Base-by-base conservation (phyloP, 2,113 vertebrate species). In the Marmota monax region DNA sequence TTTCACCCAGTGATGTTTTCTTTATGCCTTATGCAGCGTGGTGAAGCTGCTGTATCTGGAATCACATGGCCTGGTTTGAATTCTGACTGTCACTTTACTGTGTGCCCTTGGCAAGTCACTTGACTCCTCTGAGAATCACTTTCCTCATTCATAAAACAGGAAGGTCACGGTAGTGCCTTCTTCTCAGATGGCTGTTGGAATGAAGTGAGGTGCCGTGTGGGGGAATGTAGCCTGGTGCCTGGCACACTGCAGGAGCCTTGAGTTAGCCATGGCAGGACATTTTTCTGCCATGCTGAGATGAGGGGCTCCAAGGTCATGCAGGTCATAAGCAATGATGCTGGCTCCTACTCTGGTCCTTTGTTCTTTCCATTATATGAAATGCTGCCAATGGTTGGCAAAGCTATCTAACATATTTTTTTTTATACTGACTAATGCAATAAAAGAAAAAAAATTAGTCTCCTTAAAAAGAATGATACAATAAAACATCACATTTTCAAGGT, bases 11-110 rank as follows among this genome's bases (percentile, higher is more conserved):
- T 61, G 61, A 87, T 5, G 0, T 63, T 80, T 92, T 56, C 65
- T 3, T 45, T 11, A 12, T 8, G 1, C 29, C 4, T 65, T 37
- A 48, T 0, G 25, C 1, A 51, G 27, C 65, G 4, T 16, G 2
- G 37, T 3, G n/a, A 88, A 48, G 73, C n/a, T 51, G 87, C 17
- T 76, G 22, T 27, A 48, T 56, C 10, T 69, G 37, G 14, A 63
- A 37, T 51, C 37, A 67, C 32, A 5, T 45, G 45, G 17, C 12
- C 53, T 53, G 23, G 23, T 79, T n/a, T 94, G 37, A 76, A 45
- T 76, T 74, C 73, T 78, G 84, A 69, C 29, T 18, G 6, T 85
- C 22, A 22, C 7, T 74, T 29, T 61, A 34, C 29, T 53, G 14
- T 22, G 25, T 25, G 29, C 4, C 29, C 39, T 37, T 29, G 32